phyloP scores from a whole-genome alignment of 1,140 invertebrate species.

The Diploscapter pachys region DNA sequence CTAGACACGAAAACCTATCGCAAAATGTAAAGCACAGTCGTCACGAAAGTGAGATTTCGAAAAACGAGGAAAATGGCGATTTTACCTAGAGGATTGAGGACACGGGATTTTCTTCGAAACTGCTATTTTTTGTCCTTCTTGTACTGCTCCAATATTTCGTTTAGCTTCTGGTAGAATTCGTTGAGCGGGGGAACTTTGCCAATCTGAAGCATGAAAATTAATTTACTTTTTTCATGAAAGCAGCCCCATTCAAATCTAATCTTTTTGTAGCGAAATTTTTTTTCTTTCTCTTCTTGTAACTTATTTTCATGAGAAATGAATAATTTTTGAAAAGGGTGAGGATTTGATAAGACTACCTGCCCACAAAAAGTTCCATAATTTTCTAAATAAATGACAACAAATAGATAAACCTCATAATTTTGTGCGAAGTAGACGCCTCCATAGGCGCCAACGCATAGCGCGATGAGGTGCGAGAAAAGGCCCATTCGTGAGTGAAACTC shows the following conservation, averaged over 20 bases:
- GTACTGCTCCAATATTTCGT: constrained; percentile 20
- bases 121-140: constrained; percentile 21
- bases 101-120: too few species aligned
- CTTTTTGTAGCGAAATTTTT: too few species aligned
- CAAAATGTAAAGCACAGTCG: too few species aligned
- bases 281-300: background rate
- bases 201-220: constrained; percentile 10
- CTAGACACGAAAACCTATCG: too few species aligned
- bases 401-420: constrained; percentile 9
- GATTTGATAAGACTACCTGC: background rate
- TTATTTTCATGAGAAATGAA: background rate
- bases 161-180: constrained; percentile 12
- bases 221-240: background rate
- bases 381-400: background rate
- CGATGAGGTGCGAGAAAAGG: constrained; percentile 12
- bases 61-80: too few species aligned
- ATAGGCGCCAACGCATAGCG: constrained; percentile 14
- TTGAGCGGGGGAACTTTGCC: constrained; percentile 7
- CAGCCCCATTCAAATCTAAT: too few species aligned
- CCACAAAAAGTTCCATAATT: background rate
- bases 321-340: background rate
- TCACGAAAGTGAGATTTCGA: too few species aligned
- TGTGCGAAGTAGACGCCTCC: constrained; percentile 20
- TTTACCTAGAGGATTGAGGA: too few species aligned
- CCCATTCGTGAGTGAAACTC: constrained; percentile 12